Conservation (phyloP, 2,113 vertebrate genomes). For the Chaetorhynchus papuensis region DNA sequence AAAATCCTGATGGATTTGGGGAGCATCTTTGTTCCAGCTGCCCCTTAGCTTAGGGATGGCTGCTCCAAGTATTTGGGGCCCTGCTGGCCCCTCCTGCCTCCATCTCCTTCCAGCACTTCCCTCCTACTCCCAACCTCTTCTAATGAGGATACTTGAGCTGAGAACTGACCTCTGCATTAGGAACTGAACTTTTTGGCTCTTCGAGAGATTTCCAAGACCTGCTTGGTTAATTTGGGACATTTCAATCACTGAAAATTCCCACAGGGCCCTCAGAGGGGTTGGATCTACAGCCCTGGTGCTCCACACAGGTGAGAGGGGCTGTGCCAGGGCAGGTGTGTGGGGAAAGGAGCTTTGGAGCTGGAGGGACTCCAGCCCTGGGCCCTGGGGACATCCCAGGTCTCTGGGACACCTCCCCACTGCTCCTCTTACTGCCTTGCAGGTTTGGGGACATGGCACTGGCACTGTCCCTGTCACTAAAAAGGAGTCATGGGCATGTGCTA, state of each 20-base stretch:
- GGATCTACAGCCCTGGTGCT: fast-evolving
- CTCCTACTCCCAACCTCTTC: not conserved
- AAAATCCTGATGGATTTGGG: not conserved
- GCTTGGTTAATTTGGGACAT: not conserved
- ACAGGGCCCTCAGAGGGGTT: fast-evolving
- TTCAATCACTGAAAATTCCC: not conserved
- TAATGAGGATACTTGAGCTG: not conserved
- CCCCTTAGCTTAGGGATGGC: not conserved
- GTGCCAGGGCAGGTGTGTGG: not conserved
- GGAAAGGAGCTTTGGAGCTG: not conserved
- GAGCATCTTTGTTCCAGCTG: not conserved
- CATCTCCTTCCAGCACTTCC: not conserved
- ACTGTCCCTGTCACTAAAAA: not conserved
- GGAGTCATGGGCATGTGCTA: fast-evolving
- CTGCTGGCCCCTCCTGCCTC: not conserved
- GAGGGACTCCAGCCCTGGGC: not conserved
- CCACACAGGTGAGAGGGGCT: not conserved
- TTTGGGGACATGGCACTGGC: not conserved
- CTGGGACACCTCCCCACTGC: not conserved
- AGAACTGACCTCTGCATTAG: not conserved
- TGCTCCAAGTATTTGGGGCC: not conserved
- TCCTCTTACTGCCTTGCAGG: not conserved
- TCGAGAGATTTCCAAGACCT: not conserved
- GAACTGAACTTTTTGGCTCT: not conserved
- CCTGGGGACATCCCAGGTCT: not conserved